Evolutionary conservation across 64 coral and sea anemone genomes (phyloP), one percentile per base, ranked within the genome.

Genomic region (Stichodactyla helianthus): DNA sequence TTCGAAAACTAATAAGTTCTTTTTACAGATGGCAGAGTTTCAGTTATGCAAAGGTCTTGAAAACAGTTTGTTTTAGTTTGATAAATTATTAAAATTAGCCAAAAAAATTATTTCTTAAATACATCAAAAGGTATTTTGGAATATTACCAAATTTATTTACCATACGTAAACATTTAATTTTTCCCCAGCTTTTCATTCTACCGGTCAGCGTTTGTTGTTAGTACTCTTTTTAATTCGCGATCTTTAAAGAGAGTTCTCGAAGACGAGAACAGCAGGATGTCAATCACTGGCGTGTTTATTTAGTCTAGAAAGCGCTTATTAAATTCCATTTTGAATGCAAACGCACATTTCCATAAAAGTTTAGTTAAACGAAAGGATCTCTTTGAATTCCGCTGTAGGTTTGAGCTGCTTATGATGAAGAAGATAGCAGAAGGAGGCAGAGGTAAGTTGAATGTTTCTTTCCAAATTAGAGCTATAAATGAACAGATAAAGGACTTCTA

Each of bases 391-490:
- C 68, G 8, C 17, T 14, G 68, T 31, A 27, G 68, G 6, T 74
- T 8, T 14, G 68, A 74, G 25, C 35, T 74, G 12, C 10, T 12
- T 74, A 31, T 23, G 68, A 74, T 10, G 22, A 9, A 74, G 22
- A 31, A 74, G 7, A 31, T 14, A 74, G 68, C 25, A 11, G 5
- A 27, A 6, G 68, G 4, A 27, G 20, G 8, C 8, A 28, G 23
- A 74, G 68, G 68, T 74, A 74, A 74, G 68, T 12, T 74, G 68
- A 74, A 74, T 74, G 68, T 74, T 22, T 74, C 7, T 74, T 31
- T 6, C 8, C n/a, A 74, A 6, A 70, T 74, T 27, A 74, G 63
- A 68, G 4, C 63, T 23, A 68, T 22, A n/a, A 22, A 20, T 7
- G 17, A 27, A 31, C 10, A 74, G 22, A 74, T 74, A 74, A 71